Conservation (phyloP, 2,888 invertebrate species). For the Ormia ochracea region DNA sequence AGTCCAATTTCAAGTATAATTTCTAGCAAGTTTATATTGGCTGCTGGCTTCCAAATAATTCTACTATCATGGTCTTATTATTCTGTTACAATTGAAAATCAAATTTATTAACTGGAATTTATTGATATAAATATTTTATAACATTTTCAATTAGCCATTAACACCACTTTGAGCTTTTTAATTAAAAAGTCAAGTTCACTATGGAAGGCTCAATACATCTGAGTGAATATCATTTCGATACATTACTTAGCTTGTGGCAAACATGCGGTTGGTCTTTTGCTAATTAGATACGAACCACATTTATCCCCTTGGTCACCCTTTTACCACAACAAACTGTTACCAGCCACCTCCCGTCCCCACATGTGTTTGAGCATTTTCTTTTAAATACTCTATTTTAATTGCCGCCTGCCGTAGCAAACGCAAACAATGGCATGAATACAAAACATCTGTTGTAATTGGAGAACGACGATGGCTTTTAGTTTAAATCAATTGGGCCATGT, state of each 20-base stretch:
- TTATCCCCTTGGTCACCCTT: background rate
- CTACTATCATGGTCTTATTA: background rate
- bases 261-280: conserved; percentile 31
- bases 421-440: background rate
- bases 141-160: background rate
- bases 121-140: background rate
- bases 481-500: conserved; percentile 8
- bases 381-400: conserved; percentile 19
- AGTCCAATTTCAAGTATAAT: too few species aligned
- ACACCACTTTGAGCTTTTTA: background rate
- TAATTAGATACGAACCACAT: conserved; percentile 41
- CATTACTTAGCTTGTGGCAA: conserved; percentile 17
- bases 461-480: background rate
- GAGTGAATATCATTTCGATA: conserved; percentile 11
- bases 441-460: background rate
- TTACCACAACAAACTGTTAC: conserved; percentile 9
- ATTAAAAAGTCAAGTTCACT: conserved; percentile 27
- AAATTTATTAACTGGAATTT: background rate
- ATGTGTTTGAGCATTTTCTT: conserved; percentile 25
- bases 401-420: background rate
- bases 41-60: background rate
- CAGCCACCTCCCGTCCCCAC: conserved; percentile 13
- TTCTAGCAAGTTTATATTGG: too few species aligned
- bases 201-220: background rate
- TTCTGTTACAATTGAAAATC: background rate